A percentile compares a stretch with the other conserved stretches of the same genome.
These are phyloP conservation scores for Channa maculata DNA, from an alignment of 2,113 vertebrate genomes.

Conservation along the genomic window DNA sequence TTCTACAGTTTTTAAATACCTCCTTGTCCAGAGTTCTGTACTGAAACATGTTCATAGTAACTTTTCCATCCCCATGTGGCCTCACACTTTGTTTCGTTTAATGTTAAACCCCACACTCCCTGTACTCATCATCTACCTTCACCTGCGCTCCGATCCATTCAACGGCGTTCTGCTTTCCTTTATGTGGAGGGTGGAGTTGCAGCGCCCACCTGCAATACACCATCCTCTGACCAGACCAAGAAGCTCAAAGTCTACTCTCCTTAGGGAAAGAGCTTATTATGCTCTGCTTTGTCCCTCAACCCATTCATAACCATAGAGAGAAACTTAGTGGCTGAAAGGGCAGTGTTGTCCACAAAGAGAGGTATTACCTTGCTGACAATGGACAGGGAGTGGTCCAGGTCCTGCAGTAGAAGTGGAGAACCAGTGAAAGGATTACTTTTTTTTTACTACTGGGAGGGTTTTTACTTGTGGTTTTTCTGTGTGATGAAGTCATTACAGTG, in stretches of 20 bases:
- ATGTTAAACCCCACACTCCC: too few relatives aligned
- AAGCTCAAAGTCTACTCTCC: neutral
- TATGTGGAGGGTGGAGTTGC: neutral
- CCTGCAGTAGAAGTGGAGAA: neutral
- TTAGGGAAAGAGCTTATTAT: neutral
- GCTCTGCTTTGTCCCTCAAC: constrained; percentile 7
- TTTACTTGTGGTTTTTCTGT: neutral
- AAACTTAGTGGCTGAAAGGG: constrained; percentile 23
- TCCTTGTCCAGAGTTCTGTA: too few relatives aligned
- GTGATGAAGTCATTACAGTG: neutral
- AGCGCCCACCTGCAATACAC: neutral
- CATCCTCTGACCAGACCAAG: neutral
- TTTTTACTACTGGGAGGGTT: neutral
- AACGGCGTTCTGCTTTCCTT: too few relatives aligned
- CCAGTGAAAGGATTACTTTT: neutral
- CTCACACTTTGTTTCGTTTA: too few relatives aligned
- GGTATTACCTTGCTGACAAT: constrained; percentile 27
- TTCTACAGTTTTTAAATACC: too few relatives aligned
- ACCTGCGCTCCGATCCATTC: neutral
- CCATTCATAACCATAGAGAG: neutral
- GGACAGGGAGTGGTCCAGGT: constrained; percentile 27
- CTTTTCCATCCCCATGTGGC: too few relatives aligned
- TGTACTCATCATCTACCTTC: neutral
- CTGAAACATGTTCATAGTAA: too few relatives aligned
- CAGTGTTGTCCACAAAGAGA: neutral